Percentiles rank a stretch among this genome's conserved stretches.
phyloP scores from a whole-genome alignment of 23 tunicate species.

The Styela plicata region DNA sequence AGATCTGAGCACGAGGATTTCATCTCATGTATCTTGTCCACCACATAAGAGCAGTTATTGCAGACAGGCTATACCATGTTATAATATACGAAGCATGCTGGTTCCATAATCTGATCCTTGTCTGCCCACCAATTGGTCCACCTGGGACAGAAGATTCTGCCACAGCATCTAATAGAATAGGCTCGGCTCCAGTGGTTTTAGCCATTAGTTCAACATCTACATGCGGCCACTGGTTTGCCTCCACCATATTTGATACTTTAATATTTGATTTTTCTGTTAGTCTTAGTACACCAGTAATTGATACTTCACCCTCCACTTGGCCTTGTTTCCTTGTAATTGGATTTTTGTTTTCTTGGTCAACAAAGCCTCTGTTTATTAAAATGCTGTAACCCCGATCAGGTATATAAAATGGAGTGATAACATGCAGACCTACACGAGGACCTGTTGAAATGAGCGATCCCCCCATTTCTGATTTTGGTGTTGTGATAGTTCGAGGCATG shows the following conservation, averaged over 20 bases:
- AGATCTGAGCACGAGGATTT: background rate
- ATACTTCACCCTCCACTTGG: slow-evolving; percentile 56
- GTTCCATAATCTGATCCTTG: slow-evolving; percentile 71
- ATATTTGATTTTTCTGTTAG: slow-evolving; percentile 49
- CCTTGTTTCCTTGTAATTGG: slow-evolving; percentile 53
- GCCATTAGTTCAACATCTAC: slow-evolving; percentile 79
- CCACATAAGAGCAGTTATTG: slow-evolving; percentile 61
- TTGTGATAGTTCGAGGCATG: slow-evolving; percentile 57
- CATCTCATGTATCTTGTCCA: slow-evolving; percentile 46
- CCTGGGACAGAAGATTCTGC: slow-evolving; percentile 23
- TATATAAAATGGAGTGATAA: slow-evolving; percentile 84
- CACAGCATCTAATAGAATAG: slow-evolving; percentile 74
- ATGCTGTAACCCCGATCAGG: slow-evolving; percentile 58
- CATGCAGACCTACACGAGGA: slow-evolving; percentile 52
- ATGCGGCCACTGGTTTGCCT: slow-evolving; percentile 38
- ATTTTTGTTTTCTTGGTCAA: slow-evolving; percentile 47
- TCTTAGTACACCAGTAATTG: slow-evolving; percentile 62
- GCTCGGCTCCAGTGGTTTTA: slow-evolving; percentile 36
- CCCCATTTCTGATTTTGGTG: slow-evolving; percentile 16
- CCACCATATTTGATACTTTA: slow-evolving; percentile 43
- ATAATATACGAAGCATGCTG: slow-evolving; percentile 85
- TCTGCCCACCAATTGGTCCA: slow-evolving; percentile 98
- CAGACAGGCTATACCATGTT: slow-evolving; percentile 82
- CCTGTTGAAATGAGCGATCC: slow-evolving; percentile 32
- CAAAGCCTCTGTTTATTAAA: slow-evolving; percentile 86